These are phyloP conservation scores for Telenomus remus DNA, from an alignment of 1,140 invertebrate genomes.

Conservation along the genomic window DNA sequence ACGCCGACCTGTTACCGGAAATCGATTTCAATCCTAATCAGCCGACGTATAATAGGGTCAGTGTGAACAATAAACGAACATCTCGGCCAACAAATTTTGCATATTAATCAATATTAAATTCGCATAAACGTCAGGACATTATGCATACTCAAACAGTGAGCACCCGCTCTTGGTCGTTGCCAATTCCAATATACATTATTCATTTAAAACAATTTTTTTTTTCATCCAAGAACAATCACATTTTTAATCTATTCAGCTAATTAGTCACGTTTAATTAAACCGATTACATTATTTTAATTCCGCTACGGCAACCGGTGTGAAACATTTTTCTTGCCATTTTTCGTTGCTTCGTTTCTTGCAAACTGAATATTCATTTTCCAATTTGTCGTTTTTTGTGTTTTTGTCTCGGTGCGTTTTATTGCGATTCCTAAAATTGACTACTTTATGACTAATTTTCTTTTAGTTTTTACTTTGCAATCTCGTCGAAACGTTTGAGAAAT, in stretches of 20 bases:
- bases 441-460: not conserved
- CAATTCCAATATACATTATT: not conserved
- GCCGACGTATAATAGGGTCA: conserved; percentile 42
- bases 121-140: conserved; percentile 24
- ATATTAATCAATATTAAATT: conserved; percentile 51
- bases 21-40: conserved; percentile 55
- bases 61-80: conserved; percentile 41
- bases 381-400: too few species aligned
- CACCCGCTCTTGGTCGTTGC: not conserved
- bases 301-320: too few species aligned
- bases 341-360: too few species aligned
- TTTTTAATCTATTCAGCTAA: not conserved
- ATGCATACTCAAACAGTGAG: conserved; percentile 11
- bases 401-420: too few species aligned
- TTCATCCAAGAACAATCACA: too few species aligned
- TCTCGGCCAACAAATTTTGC: conserved; percentile 35
- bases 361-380: too few species aligned
- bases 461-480: not conserved
- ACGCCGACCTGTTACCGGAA: conserved; percentile 42
- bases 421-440: too few species aligned
- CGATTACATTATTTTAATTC: too few species aligned
- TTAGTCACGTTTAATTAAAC: not conserved
- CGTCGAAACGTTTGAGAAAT: conserved; percentile 1
- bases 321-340: too few species aligned
- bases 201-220: too few species aligned